Evolutionary conservation across 2,113 vertebrate genomes (phyloP), one percentile per base, ranked within the genome.

Genomic region (Mixornis gularis): DNA sequence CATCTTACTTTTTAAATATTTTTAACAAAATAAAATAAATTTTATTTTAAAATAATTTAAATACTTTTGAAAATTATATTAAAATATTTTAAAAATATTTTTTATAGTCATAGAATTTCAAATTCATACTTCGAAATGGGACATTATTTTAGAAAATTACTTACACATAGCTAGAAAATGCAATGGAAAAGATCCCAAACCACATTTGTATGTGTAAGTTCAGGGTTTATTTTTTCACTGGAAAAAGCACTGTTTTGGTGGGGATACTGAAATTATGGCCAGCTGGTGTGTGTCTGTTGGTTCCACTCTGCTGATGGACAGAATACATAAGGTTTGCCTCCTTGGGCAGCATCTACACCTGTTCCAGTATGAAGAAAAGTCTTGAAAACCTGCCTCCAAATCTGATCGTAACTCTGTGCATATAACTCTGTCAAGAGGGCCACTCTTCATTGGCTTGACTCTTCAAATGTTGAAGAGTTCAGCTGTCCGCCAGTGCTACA

Each of bases 241-340:
- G 48, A 18, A 58, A 82, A 9, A 9, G 1, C 3, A 32, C 6
- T 46, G 3, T 40, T 72, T 69, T 69, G 5, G 4, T 64, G 30
- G 55, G 5, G 2, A 25, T 58, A 13, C 18, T 49, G 38, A 66
- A 65, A 79, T 51, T 41, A 15, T 19, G 11, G 5, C 20, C 16
- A 40, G 13, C 32, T 70, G 2, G 9, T 38, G 20, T 13, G 4
- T 62, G 13, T 46, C 12, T 70, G 4, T 15, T 9, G 0, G 0
- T 48, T 68, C 18, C 15, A 41, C 19, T 26, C 48, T 41, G 12
- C 34, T 70, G 38, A 9, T n/a, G 9, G 22, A 25, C 4, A 49
- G 30, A 48, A 5, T 13, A 24, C 17, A 17, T 30, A 25, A 38
- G 12, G 9, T 22, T 64, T 64, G 4, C 3, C 6, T 76, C n/a